A percentile compares a stretch with the other conserved stretches of the same genome.
Evolutionary conservation across 2,113 vertebrate genomes (phyloP).

Genomic region (Benitochromis conjunctus): DNA sequence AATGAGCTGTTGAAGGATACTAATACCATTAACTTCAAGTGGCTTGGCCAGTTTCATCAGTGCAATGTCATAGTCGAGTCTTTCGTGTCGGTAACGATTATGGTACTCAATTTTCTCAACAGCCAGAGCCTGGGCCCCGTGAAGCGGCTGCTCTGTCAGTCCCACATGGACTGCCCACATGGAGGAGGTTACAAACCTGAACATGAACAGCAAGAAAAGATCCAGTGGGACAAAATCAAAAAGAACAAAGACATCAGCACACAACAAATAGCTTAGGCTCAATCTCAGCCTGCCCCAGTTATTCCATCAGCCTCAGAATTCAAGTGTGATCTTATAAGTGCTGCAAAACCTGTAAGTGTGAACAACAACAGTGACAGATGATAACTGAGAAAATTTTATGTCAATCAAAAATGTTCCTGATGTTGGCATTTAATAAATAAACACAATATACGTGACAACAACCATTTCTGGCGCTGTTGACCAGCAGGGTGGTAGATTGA

Average conservation of each 20-base stretch:
- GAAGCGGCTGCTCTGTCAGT: constrained; percentile 58
- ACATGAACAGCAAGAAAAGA: background rate
- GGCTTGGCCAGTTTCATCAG: constrained; percentile 66
- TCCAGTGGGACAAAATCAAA: background rate
- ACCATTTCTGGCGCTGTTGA: background rate
- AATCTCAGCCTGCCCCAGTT: background rate
- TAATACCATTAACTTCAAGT: constrained; percentile 66
- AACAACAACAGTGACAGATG: background rate
- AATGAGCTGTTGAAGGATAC: background rate
- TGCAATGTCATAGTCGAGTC: constrained; percentile 71
- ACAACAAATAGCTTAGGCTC: background rate
- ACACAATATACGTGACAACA: background rate
- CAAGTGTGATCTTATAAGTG: background rate
- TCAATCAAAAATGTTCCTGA: background rate
- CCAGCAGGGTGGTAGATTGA: background rate
- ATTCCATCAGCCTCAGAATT: background rate
- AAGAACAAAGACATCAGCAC: background rate
- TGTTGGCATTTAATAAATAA: background rate
- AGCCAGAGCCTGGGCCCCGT: constrained; percentile 42
- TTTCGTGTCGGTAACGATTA: constrained; percentile 52
- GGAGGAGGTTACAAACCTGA: constrained; percentile 57
- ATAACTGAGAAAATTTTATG: background rate
- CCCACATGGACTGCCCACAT: constrained; percentile 70
- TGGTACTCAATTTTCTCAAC: constrained; percentile 72
- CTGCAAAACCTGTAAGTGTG: background rate